phyloP scores from a whole-genome alignment of 2,888 invertebrate genomes.

The Dasysyrphus albostriatus region DNA sequence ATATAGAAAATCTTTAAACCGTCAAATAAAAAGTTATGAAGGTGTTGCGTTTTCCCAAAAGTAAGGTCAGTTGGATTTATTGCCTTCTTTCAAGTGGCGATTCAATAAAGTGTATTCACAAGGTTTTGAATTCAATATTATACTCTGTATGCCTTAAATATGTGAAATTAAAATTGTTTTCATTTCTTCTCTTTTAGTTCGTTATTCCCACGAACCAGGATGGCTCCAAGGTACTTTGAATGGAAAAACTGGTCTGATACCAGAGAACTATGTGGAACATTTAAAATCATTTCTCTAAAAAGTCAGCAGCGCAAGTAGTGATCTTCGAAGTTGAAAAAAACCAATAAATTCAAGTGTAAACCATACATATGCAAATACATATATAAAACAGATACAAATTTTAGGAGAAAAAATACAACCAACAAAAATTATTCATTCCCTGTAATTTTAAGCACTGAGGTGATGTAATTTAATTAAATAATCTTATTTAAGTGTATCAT shows the following conservation, averaged over 20 bases:
- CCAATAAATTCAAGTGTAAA: constrained; percentile 48
- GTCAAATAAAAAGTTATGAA: too few relatives aligned
- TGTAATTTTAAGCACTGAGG: constrained; percentile 71
- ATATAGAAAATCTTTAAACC: too few relatives aligned
- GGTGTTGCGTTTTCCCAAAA: too few relatives aligned
- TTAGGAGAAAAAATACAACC: constrained; percentile 40
- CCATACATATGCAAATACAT: constrained; percentile 56
- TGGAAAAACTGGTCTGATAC: constrained; percentile 96
- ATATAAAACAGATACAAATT: constrained; percentile 61
- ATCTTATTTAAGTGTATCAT: constrained; percentile 67
- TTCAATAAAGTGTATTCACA: too few relatives aligned
- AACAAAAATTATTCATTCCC: constrained; percentile 69
- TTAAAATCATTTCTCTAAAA: constrained; percentile 82
- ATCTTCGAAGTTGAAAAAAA: constrained; percentile 33
- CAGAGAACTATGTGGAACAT: constrained; percentile 97
- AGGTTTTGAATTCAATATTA: background rate
- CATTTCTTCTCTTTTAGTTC: constrained; percentile 86
- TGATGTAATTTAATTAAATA: constrained; percentile 73
- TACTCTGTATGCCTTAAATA: background rate
- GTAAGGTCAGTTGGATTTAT: too few relatives aligned
- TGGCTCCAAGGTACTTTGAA: constrained; percentile 98
- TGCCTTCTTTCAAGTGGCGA: too few relatives aligned
- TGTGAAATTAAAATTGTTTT: background rate
- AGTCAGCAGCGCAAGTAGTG: constrained; percentile 19
- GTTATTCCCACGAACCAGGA: constrained; percentile 96